phyloP scores from a whole-genome alignment of 2,797 vertebrate species.

The Acipenser ruthenus region DNA sequence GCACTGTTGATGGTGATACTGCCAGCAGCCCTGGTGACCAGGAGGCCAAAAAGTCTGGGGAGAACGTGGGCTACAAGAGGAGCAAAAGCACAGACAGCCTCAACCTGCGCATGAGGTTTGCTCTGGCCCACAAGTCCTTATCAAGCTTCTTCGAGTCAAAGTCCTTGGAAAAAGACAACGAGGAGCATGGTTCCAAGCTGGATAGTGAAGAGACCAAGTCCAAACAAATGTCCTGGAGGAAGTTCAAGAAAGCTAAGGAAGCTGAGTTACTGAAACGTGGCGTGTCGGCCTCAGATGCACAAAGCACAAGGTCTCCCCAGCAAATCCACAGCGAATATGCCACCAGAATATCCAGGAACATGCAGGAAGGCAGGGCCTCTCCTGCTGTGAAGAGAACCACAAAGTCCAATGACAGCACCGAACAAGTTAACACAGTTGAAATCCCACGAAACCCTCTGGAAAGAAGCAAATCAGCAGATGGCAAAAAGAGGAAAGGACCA shows the following conservation, averaged over 20 bases:
- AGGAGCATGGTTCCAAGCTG: constrained; percentile 30
- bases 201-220: constrained; percentile 49
- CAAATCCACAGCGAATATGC: constrained; percentile 17
- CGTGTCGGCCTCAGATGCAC: constrained; percentile 33
- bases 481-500: constrained; percentile 47
- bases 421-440: constrained; percentile 27
- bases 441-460: constrained; percentile 33
- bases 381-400: constrained; percentile 21
- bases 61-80: constrained; percentile 44
- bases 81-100: constrained; percentile 64
- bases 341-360: constrained; percentile 28
- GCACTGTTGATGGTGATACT: constrained; percentile 14
- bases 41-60: constrained; percentile 35
- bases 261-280: constrained; percentile 50
- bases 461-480: constrained; percentile 32
- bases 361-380: constrained; percentile 23
- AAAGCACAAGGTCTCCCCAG: constrained; percentile 15
- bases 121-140: constrained; percentile 76
- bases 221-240: constrained; percentile 58
- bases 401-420: constrained; percentile 42
- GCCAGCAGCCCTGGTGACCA: constrained; percentile 28
- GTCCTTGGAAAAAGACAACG: constrained; percentile 56
- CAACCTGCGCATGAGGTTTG: constrained; percentile 63
- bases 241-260: constrained; percentile 60
- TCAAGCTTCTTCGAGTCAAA: constrained; percentile 77